Base-by-base conservation (phyloP, 2,113 vertebrate genomes). In the Triplophysa siluroides region DNA sequence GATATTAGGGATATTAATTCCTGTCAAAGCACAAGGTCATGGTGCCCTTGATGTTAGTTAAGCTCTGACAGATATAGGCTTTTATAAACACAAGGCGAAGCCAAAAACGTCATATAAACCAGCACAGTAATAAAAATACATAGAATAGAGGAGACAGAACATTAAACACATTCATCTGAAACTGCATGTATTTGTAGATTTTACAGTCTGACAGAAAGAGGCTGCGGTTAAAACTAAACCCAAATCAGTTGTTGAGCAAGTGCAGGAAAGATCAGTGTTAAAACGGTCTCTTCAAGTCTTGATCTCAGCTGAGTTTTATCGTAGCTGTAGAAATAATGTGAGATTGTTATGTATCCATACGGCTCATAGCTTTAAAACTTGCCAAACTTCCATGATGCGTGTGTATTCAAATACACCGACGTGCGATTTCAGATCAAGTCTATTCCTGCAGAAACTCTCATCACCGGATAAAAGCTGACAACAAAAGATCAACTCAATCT, bases 21-120 rank as follows among this genome's bases (percentile, higher is more conserved):
- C 64, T 47, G 72, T 24, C 24, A 77, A 78, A 78, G 71, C 58
- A 29, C n/a, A 79, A 69, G 65, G 56, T 14, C 74, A 41, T n/a
- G 13, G 45, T 23, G 58, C 26, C 71, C 23, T 41, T 76, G 16
- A 76, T 50, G 60, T 76, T 16, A 11, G 58, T 76, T 24, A 76
- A 63, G 21, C 60, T 47, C 73, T 76, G 41, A 76, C 21, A 29
- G 9, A 75, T 45, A 47, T 13, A 45, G 38, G 41, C 41, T 58
- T 76, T 58, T 76, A 47, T 76, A 76, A 76, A 76, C 73, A 76
- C 21, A 13, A 5, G 13, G 6, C 26, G 9, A 47, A 29, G 58
- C 58, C 58, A 63, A 74, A 47, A 76, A 76, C 16, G 10, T 63
- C 73, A 63, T 23, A 76, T 9, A 1, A 29, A 47, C 50, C 26